Conservation (phyloP, 2,797 vertebrate genomes). For the Rhadinocentrus ornatus region DNA sequence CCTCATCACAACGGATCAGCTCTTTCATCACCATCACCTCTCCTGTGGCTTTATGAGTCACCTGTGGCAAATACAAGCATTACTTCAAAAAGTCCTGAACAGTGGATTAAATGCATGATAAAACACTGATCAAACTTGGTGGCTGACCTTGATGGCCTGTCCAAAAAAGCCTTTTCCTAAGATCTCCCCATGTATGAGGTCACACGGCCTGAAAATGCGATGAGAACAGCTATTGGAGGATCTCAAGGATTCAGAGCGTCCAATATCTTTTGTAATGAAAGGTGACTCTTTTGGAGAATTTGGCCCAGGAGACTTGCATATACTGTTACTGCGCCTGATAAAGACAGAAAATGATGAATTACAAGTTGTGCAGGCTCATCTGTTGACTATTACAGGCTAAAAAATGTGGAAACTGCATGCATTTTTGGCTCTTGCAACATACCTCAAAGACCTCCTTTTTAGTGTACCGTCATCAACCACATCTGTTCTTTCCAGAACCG, state of each 20-base stretch:
- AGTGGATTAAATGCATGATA: not conserved
- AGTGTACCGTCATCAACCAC: constrained; percentile 86
- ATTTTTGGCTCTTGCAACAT: not conserved
- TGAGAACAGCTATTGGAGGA: constrained; percentile 91
- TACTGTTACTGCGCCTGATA: constrained; percentile 92
- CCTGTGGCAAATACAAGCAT: constrained; percentile 72
- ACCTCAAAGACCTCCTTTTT: constrained; percentile 93
- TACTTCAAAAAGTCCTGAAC: not conserved
- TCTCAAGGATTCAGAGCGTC: constrained; percentile 91
- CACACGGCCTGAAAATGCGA: constrained; percentile 94
- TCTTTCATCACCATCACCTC: constrained; percentile 99
- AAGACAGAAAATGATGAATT: constrained; percentile 8
- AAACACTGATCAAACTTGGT: not conserved
- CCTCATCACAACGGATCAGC: constrained; percentile 93
- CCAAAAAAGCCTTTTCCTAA: constrained; percentile 96
- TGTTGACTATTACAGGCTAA: not conserved
- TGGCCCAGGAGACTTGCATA: constrained; percentile 91
- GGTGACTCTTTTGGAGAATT: constrained; percentile 88
- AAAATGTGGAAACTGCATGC: not conserved
- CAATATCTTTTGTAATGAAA: constrained; percentile 86
- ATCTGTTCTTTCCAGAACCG: constrained; percentile 87
- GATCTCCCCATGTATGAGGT: constrained; percentile 92
- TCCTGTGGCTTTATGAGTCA: constrained; percentile 94
- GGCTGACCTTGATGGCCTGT: constrained; percentile 92
- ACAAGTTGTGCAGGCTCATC: not conserved